These are phyloP conservation scores for Syngnathoides biaculeatus DNA, from an alignment of 2,113 vertebrate genomes.

Conservation along the genomic window DNA sequence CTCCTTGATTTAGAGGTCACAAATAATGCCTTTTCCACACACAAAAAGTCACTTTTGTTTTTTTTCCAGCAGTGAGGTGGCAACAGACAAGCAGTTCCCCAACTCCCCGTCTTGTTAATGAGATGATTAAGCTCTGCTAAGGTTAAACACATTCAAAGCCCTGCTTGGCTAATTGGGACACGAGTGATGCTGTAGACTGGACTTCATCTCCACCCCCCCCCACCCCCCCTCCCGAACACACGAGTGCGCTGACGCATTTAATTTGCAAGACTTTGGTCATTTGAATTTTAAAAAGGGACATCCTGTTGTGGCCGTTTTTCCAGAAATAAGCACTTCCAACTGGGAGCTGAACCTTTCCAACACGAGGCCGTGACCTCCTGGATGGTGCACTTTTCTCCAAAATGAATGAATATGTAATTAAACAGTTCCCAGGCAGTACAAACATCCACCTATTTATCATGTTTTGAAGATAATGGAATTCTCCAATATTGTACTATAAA, in stretches of 20 bases:
- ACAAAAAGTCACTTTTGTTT: slow-evolving; percentile 32
- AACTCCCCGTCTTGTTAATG: slow-evolving; percentile 47
- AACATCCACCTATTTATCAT: no score
- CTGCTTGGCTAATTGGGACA: slow-evolving; percentile 55
- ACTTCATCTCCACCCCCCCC: slow-evolving; percentile 16
- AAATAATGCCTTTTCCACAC: slow-evolving; percentile 40
- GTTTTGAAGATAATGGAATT: no score
- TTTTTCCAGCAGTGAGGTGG: slow-evolving; percentile 18
- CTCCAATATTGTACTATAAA: no score
- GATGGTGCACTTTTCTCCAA: no score
- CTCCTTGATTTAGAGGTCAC: slow-evolving; percentile 58
- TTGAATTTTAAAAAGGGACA: slow-evolving; percentile 25
- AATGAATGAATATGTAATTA: no score
- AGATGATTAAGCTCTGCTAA: slow-evolving; percentile 56
- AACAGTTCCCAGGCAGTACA: no score
- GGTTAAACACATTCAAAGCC: slow-evolving; percentile 57
- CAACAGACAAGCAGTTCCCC: slow-evolving; percentile 24
- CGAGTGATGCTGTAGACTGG: slow-evolving; percentile 34
- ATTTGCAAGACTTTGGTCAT: slow-evolving; percentile 17
- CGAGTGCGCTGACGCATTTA: neutral
- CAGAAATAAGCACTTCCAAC: neutral
- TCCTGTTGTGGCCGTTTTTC: neutral
- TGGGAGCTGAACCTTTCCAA: neutral
- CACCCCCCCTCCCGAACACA: slow-evolving; percentile 5
- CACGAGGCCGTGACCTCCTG: no score